Percentiles rank a stretch among this genome's conserved stretches.
Conservation (phyloP, 2,888 invertebrate species). For the Acanthacorydalis orientalis region DNA sequence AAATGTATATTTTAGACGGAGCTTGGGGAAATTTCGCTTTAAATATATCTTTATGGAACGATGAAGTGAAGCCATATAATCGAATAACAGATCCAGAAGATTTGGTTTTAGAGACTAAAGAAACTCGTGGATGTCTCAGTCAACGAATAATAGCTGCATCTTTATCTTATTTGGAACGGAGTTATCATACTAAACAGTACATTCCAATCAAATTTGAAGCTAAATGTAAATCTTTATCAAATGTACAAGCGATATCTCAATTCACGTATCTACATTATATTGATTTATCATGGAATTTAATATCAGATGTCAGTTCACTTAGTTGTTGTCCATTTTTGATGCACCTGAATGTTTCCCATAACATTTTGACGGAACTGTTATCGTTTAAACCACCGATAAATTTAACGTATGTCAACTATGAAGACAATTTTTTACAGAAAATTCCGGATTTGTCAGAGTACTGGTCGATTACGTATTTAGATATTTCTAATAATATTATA, state of each 20-base stretch:
- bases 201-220: slow-evolving; percentile 38
- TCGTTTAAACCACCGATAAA: slow-evolving; percentile 42
- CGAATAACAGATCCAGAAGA: slow-evolving; percentile 12
- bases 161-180: slow-evolving; percentile 33
- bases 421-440: slow-evolving; percentile 33
- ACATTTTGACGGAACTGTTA: slow-evolving; percentile 31
- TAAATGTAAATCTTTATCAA: slow-evolving; percentile 11
- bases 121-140: slow-evolving; percentile 30
- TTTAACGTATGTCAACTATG: slow-evolving; percentile 41
- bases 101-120: slow-evolving; percentile 12
- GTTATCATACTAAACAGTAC: slow-evolving; percentile 33
- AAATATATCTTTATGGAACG: slow-evolving; percentile 13
- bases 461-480: slow-evolving; percentile 42
- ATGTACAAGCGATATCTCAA: slow-evolving; percentile 32
- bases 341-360: slow-evolving; percentile 36
- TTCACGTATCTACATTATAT: slow-evolving; percentile 42
- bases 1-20: background rate
- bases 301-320: slow-evolving; percentile 32
- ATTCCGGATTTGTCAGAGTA: slow-evolving; percentile 36
- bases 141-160: slow-evolving; percentile 33
- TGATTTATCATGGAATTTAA: slow-evolving; percentile 37
- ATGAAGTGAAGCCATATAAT: slow-evolving; percentile 11
- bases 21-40: slow-evolving; percentile 11
- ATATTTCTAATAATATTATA: slow-evolving; percentile 43
- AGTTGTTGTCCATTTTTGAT: slow-evolving; percentile 36